phyloP scores from a whole-genome alignment of 2,113 vertebrate genomes.

The Irena cyanogastra region DNA sequence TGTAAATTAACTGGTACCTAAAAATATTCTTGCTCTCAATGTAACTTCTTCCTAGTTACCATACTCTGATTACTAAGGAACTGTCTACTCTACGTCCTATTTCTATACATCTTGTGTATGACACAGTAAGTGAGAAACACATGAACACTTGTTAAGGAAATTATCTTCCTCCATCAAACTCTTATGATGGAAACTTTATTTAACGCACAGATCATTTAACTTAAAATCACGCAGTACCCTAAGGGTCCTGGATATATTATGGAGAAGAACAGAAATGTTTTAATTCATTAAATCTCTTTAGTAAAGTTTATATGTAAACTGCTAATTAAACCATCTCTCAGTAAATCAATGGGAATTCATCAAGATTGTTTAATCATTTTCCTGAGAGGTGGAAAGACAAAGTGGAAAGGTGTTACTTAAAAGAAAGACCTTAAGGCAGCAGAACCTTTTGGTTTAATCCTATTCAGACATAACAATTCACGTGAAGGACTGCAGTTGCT shows the following conservation, averaged over 20 bases:
- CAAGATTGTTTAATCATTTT: neutral
- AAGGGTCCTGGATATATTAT: neutral
- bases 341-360: neutral
- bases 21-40: neutral
- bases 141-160: neutral
- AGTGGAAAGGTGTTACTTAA: neutral
- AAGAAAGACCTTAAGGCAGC: neutral
- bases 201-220: neutral
- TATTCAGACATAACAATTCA: neutral
- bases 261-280: neutral
- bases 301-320: neutral
- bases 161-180: neutral
- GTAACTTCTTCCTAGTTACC: neutral
- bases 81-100: neutral
- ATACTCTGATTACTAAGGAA: neutral
- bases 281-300: neutral
- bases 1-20: neutral
- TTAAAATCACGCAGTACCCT: neutral
- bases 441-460: neutral
- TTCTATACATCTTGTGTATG: neutral
- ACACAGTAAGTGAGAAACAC: neutral
- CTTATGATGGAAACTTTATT: neutral
- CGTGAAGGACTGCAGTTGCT: neutral
- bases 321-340: neutral
- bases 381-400: neutral